Evolutionary conservation across 2,888 invertebrate genomes (phyloP), one percentile per base, ranked within the genome.

Genomic region (Dicycla oo): DNA sequence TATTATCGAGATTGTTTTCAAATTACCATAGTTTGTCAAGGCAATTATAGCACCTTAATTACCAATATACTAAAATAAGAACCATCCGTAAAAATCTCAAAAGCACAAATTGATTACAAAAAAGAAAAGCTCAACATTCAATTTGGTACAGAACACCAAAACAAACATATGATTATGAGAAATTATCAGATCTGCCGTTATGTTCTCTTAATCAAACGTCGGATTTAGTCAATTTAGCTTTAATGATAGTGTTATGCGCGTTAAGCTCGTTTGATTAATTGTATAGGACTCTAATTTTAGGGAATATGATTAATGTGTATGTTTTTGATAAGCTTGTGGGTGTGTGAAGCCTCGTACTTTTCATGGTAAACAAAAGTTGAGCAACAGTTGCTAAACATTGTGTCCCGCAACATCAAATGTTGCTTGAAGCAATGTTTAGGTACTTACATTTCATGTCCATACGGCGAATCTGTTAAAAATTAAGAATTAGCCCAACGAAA

Each of bases 191-290:
- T 79, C 82, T 77, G 86, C 86, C 82, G 84, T 88, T 65, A 88
- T 90, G 89, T 93, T 93, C 92, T 93, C 93, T 95, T 94, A 94
- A 94, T 95, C 94, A 94, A 94, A 94, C 84, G 95, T 95, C 95
- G 89, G 95, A 95, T 95, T 94, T 94, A 91, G 93, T 92, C 90
- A 94, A 93, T 94, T 94, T 93, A 91, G 88, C 89, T 93, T 90
- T 94, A 94, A 94, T 94, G 92, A 94, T 93, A 93, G 92, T 89
- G 90, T 90, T 91, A 89, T 90, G 88, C 84, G 90, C 89, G 91
- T 89, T 95, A 94, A 95, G 92, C 93, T 90, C 77, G 73, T 82
- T 87, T 95, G 94, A 95, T 94, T 93, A 93, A 95, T 95, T 88
- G 85, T 90, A 90, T 87, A 89, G 89, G 90, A 91, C 90, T 89